These are phyloP conservation scores for Ericerus pela DNA, from an alignment of 1,140 invertebrate species.

Conservation along the genomic window DNA sequence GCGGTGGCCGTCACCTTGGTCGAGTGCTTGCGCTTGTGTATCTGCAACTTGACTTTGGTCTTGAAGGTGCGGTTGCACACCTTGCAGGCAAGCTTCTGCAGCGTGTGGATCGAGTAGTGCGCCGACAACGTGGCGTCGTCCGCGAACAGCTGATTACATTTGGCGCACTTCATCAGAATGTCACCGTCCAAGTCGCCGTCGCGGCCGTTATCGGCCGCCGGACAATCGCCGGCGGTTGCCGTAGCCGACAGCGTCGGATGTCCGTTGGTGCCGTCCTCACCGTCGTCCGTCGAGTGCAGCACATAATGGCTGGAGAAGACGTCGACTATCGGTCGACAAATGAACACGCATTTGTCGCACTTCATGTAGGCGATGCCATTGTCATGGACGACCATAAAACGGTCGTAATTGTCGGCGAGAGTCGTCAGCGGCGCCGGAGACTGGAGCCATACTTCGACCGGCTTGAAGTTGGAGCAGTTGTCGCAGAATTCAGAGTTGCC, in stretches of 20 bases:
- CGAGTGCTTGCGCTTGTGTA: constrained; percentile 39
- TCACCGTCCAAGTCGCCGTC: background rate
- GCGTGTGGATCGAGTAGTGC: constrained; percentile 66
- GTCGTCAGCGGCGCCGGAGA: too few species aligned
- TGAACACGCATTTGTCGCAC: constrained; percentile 1
- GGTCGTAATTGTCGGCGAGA: background rate
- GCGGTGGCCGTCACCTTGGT: background rate
- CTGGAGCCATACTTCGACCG: too few species aligned
- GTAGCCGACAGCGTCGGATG: too few species aligned
- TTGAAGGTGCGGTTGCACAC: constrained; percentile 84
- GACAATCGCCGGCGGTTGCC: too few species aligned
- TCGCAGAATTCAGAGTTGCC: too few species aligned
- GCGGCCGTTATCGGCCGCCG: background rate
- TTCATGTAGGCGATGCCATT: background rate
- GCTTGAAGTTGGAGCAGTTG: too few species aligned
- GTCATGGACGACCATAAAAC: background rate
- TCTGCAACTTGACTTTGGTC: constrained; percentile 84
- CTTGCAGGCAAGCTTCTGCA: constrained; percentile 68
- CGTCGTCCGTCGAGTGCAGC: background rate
- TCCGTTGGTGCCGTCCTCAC: background rate
- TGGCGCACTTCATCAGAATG: background rate
- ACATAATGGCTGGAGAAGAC: background rate
- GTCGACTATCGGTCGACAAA: background rate
- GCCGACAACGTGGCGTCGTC: background rate
- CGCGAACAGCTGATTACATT: background rate